Base-by-base conservation (phyloP, 2,888 invertebrate genomes). In the Drosophila fulvimacula region DNA sequence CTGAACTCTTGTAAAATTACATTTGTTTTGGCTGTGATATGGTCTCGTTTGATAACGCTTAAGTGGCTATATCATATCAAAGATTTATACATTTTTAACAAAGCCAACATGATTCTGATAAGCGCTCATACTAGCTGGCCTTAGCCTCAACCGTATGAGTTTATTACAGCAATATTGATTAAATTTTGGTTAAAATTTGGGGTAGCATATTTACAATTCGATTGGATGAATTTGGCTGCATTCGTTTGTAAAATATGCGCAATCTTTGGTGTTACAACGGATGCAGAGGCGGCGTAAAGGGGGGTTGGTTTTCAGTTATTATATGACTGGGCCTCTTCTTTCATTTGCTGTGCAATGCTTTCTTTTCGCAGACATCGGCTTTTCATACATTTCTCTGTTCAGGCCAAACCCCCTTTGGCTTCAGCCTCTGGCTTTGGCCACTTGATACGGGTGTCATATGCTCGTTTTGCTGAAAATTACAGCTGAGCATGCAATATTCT, bases 401-500 rank as follows among this genome's bases (percentile, higher is more conserved):
- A 15, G 10, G 15, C 15, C 34, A n/a, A n/a, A 7, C 51, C 56
- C 80, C 49, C 49, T 5, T 27, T 39, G 17, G 2, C 0, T 0
- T 27, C 41, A n/a, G 81, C 67, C 82, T 6, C 73, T 81, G 79
- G 3, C 15, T 7, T n/a, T 1, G 13, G 32, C 21, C n/a, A 60
- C 41, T 55, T 58, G 49, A 64, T 56, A 38, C 75, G 76, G 81
- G 71, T 82, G 83, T 85, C 81, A 74, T 72, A 79, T 73, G 63
- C 21, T 67, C 61, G 63, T 38, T 69, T 66, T 58, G 52, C 9
- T 30, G 6, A 30, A 72, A 86, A 83, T 82, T 86, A 66, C 53
- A 69, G 77, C 81, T 68, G 51, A 77, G 63, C 86, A 82, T 72
- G 82, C 86, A 56, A 86, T 73, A 67, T 60, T 70, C 30, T 68